Evolutionary conservation across 2,113 vertebrate species (phyloP), one percentile per base, ranked within the genome.

Genomic region (Calyptomena viridis): DNA sequence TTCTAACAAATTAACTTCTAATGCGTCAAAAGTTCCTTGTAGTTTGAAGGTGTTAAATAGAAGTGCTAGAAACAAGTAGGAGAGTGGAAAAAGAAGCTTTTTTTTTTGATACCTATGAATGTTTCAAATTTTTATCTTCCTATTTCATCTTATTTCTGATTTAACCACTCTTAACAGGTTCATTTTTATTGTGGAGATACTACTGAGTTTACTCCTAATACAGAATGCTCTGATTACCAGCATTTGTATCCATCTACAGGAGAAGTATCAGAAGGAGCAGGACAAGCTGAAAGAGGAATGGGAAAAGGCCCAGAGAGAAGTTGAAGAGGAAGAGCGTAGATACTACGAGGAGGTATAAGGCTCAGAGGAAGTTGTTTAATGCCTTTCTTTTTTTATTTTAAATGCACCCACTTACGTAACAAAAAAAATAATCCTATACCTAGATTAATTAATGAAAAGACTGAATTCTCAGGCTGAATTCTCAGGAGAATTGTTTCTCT

Each of bases 241-340:
- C 75, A 0, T 79, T 97, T 78, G 4, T 84, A 44, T 96, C 52
- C 35, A 42, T 27, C 1, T 77, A 42, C 97, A 99, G 99, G 99
- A 99, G 92, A 99, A 98, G 94, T 99, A 99, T 96, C 98, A 97
- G 94, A 98, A 98, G 59, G 99, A 99, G 93, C 99, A 99, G 97
- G 98, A 99, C 97, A 99, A 99, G 96, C 98, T 99, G 96, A 99
- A 99, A 96, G 98, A 99, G 93, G 99, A 99, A 95, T 99, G 99
- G 99, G 99, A 99, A 97, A 99, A 97, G 55, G 99, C 99, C 10
- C 99, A 99, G 93, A 99, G 97, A 96, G 99, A 99, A 94, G 99
- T 99, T 92, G 99, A 99, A 73, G 99, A 99, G 88, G 99, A 99
- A 90, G 99, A 98, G 44, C 98, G 98, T 85, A 98, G 98, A 98